Conservation (phyloP, 2,797 vertebrate genomes). For the Xiphophorus birchmanni region DNA sequence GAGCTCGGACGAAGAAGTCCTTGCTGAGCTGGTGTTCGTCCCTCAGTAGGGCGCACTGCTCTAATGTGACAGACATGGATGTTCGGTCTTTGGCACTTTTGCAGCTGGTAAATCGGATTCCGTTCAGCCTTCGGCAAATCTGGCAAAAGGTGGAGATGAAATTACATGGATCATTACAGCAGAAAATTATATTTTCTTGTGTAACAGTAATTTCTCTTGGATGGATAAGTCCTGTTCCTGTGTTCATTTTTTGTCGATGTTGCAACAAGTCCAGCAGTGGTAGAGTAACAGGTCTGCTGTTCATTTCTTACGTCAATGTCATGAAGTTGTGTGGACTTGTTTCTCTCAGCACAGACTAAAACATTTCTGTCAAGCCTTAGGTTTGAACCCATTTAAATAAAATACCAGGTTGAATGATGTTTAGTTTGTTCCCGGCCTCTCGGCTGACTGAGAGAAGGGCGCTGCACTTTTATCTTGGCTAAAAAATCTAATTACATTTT, state of each 20-base stretch:
- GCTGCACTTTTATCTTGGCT: background rate
- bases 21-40: slow-evolving; percentile 96
- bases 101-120: slow-evolving; percentile 97
- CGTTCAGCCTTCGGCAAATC: slow-evolving; percentile 96
- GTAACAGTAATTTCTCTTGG: background rate
- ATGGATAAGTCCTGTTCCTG: background rate
- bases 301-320: background rate
- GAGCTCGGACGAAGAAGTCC: slow-evolving; percentile 92
- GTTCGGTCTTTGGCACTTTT: slow-evolving; percentile 99
- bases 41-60: slow-evolving; percentile 94
- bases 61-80: slow-evolving; percentile 97
- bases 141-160: slow-evolving; percentile 55
- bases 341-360: background rate
- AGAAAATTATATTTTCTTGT: background rate
- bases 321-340: background rate
- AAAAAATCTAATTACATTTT: background rate
- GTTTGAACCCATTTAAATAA: background rate
- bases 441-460: background rate
- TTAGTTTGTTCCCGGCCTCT: background rate
- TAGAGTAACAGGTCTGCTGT: background rate
- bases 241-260: background rate
- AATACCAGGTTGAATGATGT: background rate
- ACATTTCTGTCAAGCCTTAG: background rate
- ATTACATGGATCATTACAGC: slow-evolving; percentile 3
- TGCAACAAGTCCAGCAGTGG: background rate